Evolutionary conservation across 2,113 vertebrate species (phyloP), one percentile per base, ranked within the genome.

Genomic region (Microtus pennsylvanicus): DNA sequence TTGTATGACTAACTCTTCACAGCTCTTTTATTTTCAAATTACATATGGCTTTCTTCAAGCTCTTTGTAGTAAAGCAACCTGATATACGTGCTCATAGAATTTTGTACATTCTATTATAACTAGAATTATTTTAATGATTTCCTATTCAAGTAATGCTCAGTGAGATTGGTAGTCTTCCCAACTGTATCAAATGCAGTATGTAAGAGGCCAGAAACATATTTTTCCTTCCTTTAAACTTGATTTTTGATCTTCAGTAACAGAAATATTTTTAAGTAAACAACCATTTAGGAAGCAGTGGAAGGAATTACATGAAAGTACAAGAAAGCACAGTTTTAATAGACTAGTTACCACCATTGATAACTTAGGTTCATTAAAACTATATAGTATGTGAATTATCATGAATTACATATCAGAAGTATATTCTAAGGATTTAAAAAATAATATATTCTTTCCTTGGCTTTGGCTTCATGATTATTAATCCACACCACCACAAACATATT

Each of bases 401-500:
- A 70, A 93, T 86, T 74, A 11, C 5, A 7, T 80, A 16, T 63
- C 9, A n/a, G 14, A 93, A 90, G 1, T 65, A 28, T 74, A 22
- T 21, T 17, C 52, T 72, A 0, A 17, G 35, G 12, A 6, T 1
- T 63, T 42, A 12, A 28, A 83, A 35, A 85, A 50, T 47, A 3
- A 3, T 38, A 4, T 35, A n/a, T 78, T 85, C 33, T 90, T 86
- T 67, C 47, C 16, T 75, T 24, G 5, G 7, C 3, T n/a, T 65
- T 87, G 4, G 35, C 35, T 17, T 72, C 11, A n/a, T 21, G 69
- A 19, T 14, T 70, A 67, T 22, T 67, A 33, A 86, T 42, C 3
- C 2, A 0, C 17, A 42, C 6, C 16, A 2, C 19, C 10, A 69
- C 28, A 47, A 12, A 26, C 0, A 0, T 21, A 24, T 42, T 75